Evolutionary conservation across 2,888 invertebrate species (phyloP).

Genomic region (Camponotus fellah): DNA sequence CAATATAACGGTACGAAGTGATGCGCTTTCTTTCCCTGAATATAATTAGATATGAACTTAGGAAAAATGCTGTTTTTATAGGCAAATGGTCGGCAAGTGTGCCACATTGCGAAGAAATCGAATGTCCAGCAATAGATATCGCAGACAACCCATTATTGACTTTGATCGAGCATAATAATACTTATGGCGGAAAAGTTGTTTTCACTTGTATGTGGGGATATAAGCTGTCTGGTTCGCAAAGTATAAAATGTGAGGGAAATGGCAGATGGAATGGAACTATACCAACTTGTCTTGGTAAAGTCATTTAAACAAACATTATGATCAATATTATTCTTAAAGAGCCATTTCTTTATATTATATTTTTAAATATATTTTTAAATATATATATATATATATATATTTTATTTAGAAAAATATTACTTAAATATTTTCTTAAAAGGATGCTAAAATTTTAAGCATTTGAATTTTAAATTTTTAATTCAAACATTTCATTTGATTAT

Average conservation of each 20-base stretch:
- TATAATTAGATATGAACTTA: background rate
- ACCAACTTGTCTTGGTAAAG: conserved; percentile 91
- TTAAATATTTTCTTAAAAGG: background rate
- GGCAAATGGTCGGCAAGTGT: conserved; percentile 93
- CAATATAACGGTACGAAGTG: conserved; percentile 86
- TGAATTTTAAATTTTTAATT: background rate
- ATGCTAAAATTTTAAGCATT: background rate
- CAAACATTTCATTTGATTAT: background rate
- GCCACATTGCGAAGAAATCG: conserved; percentile 92
- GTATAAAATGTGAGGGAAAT: conserved; percentile 92
- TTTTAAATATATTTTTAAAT: background rate
- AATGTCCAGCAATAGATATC: conserved; percentile 90
- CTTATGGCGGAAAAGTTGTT: conserved; percentile 92
- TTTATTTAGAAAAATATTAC: background rate
- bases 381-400: background rate
- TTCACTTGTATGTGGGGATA: conserved; percentile 96
- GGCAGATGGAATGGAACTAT: conserved; percentile 93
- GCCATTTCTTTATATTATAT: background rate
- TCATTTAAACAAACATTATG: background rate
- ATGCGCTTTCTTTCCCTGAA: background rate
- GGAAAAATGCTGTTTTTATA: conserved; percentile 79
- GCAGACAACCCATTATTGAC: conserved; percentile 91
- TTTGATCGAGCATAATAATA: conserved; percentile 93
- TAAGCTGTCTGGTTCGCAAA: conserved; percentile 91
- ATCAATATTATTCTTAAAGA: background rate